Evolutionary conservation across 2,888 invertebrate genomes (phyloP), one percentile per base, ranked within the genome.

Genomic region (Dynastes hyllus): DNA sequence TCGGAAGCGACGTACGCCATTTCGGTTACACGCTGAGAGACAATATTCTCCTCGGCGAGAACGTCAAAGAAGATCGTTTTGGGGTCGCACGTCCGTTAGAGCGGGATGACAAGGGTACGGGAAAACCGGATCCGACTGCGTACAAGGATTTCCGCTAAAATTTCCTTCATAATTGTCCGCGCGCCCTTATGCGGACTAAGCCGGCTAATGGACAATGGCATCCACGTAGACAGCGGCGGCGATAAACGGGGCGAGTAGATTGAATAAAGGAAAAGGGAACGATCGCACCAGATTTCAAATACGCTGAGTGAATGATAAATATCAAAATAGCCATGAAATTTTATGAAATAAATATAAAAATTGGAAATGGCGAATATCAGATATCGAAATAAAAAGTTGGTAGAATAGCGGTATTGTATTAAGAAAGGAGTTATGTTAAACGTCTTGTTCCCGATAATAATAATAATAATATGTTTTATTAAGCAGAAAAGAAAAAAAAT

Each of bases 141-240:
- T 71, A 78, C 80, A 79, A 78, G 78, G 79, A 78, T 79, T 80
- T 81, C 81, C 81, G 78, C 65, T 80, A 70, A 66, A 81, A 79
- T 81, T 81, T 80, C 81, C 76, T 78, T 40, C 58, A 79, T 81
- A 81, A 81, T 81, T 80, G 81, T 81, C 81, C 32, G 37, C 32
- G 55, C 11, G 22, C 58, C 71, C 58, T 71, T 71, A n/a, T 37
- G 37, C 55, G 55, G 37, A 16, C 58, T 71, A 71, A 71, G 71
- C 71, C 37, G n/a, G 55, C 55, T 71, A 71, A 71, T 71, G 55
- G 71, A 71, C 71, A 71, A 69, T 51, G 55, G 27, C 58, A 71
- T 55, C 58, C 55, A 55, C 45, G 16, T 58, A 6, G n/a, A 55
- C 16, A 71, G 55, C 37, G 55, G 55, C 58, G 58, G 55, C 32